Conservation (phyloP, 2,888 invertebrate genomes). For the Cheiracanthium punctorium region DNA sequence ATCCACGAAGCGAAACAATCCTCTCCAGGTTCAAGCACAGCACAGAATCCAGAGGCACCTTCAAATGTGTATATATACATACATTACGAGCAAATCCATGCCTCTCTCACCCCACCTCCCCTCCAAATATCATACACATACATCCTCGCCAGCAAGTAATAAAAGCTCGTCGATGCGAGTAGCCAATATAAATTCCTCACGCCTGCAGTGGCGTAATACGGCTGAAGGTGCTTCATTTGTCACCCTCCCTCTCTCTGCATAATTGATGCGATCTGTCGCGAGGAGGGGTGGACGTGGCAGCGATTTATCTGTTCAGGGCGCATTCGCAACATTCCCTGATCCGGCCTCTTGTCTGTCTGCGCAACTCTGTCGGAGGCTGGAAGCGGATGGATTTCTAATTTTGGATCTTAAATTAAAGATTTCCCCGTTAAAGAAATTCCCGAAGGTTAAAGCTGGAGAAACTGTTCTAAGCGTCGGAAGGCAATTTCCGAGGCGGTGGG, state of each 20-base stretch:
- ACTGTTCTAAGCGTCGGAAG: too few species aligned
- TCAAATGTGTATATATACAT: too few species aligned
- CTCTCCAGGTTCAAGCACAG: too few species aligned
- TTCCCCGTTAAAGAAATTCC: too few species aligned
- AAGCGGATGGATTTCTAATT: not conserved
- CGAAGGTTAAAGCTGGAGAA: too few species aligned
- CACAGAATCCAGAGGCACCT: too few species aligned
- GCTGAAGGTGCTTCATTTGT: conserved; percentile 64
- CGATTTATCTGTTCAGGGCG: not conserved
- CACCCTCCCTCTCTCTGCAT: conserved; percentile 45
- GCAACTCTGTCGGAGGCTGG: not conserved
- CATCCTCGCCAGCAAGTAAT: not conserved
- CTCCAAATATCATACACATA: not conserved
- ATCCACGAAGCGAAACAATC: too few species aligned
- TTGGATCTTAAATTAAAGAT: not conserved
- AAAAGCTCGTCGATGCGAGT: conserved; percentile 2
- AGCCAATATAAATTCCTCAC: conserved; percentile 49
- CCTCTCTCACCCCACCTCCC: too few species aligned
- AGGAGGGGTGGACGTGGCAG: conserved; percentile 15
- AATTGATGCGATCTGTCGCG: conserved; percentile 54
- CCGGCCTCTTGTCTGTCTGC: too few species aligned
- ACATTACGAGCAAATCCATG: too few species aligned
- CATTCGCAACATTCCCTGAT: not conserved
- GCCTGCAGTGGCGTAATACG: conserved; percentile 29
- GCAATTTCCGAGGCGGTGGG: too few species aligned